Percentiles rank a stretch among this genome's conserved stretches.
These are phyloP conservation scores for Schizopygopsis malacanthus DNA, from an alignment of 2,797 vertebrate genomes.

Conservation along the genomic window DNA sequence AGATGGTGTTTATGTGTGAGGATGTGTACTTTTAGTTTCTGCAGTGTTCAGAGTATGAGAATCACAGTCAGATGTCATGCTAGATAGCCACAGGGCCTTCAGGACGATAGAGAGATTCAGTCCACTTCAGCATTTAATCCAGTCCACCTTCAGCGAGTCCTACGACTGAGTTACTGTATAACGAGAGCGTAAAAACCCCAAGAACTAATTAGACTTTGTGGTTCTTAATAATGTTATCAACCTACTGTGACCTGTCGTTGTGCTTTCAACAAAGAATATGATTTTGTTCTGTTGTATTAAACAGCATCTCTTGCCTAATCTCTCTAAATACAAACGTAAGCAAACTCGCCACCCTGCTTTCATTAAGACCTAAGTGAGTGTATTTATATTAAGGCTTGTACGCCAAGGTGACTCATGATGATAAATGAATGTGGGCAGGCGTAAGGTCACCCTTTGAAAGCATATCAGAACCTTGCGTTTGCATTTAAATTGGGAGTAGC, in stretches of 20 bases:
- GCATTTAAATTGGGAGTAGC: slow-evolving; percentile 45
- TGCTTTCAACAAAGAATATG: slow-evolving; percentile 5
- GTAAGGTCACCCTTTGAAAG: slow-evolving; percentile 51
- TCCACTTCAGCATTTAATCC: slow-evolving; percentile 13
- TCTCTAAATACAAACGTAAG: slow-evolving; percentile 4
- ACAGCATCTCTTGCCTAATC: not conserved
- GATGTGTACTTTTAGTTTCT: not conserved
- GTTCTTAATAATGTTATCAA: slow-evolving; percentile 6
- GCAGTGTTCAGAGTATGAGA: slow-evolving; percentile 17
- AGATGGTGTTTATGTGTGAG: slow-evolving; percentile 6
- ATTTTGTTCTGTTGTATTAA: slow-evolving; percentile 4
- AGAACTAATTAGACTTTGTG: not conserved
- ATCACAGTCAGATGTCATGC: slow-evolving; percentile 19
- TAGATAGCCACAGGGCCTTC: not conserved
- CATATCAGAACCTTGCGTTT: slow-evolving; percentile 18
- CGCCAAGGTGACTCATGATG: slow-evolving; percentile 41
- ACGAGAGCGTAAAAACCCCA: not conserved
- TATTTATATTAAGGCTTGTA: slow-evolving; percentile 21
- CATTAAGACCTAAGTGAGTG: slow-evolving; percentile 2
- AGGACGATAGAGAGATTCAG: slow-evolving; percentile 4
- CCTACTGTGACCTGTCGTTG: not conserved
- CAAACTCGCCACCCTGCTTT: slow-evolving; percentile 12
- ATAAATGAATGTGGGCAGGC: slow-evolving; percentile 47
- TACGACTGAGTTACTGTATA: not conserved
- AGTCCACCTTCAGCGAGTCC: not conserved